Evolutionary conservation across 2,113 vertebrate genomes (phyloP), one percentile per base, ranked within the genome.

Genomic region (Corythornis vintsioides): DNA sequence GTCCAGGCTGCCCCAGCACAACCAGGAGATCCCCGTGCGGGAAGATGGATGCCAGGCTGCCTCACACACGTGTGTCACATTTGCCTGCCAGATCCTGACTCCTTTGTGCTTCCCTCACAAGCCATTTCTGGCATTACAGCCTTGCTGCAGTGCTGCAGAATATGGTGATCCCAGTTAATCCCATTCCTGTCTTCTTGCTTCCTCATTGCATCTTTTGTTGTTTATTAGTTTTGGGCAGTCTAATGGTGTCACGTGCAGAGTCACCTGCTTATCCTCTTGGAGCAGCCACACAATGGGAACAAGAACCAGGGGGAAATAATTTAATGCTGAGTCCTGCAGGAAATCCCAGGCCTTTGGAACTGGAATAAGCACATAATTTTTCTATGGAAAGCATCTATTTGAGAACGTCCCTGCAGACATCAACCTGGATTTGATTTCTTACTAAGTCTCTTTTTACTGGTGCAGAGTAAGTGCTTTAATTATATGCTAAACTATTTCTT

Each of bases 221-320:
- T 92, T 84, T 85, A 80, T 89, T 94, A 87, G 91, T 88, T 91
- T 72, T 93, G 84, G 63, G 86, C 47, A 48, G 31, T 78, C 50
- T 94, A 47, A 53, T 1, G 7, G 40, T 85, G 60, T 94, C 85
- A 65, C 57, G 8, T 5, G 19, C 52, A 55, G 22, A 90, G 75
- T 77, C 75, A 81, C 79, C 87, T 94, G 94, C 80, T 95, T 92
- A 77, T 93, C 88, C 84, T 94, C 94, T 81, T 53, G 53, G 79
- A 85, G 45, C 56, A 64, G 64, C 89, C 81, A 85, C 71, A 89
- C 63, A 85, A 86, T 61, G 72, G 75, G 60, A 73, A 80, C 60
- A 73, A 31, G 61, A 92, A 79, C 15, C 20, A 53, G 22, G 47
- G 76, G 60, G 24, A 74, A 83, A 82, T 61, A 73, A 88, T 86